Evolutionary conservation across 2,888 invertebrate species (phyloP).

Genomic region (Scaptomyza flava): DNA sequence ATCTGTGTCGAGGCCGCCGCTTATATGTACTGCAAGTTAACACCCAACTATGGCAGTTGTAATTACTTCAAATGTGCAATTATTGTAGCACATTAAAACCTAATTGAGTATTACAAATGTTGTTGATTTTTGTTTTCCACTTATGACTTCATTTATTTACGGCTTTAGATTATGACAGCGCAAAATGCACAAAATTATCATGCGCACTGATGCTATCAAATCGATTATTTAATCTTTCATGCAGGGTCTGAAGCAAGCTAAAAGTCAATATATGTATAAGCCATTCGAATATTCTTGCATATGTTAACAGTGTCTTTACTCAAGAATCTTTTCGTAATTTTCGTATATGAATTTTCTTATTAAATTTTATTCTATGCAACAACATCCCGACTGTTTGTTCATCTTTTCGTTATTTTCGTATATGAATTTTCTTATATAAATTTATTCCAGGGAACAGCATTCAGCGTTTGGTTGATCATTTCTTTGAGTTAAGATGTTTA

Average conservation of each 20-base stretch:
- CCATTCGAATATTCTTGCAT: too few species aligned
- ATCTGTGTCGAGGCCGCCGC: slow-evolving; percentile 52
- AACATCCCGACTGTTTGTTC: too few species aligned
- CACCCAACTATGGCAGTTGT: background rate
- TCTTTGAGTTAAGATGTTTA: too few species aligned
- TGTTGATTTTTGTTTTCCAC: slow-evolving; percentile 16
- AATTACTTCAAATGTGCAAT: slow-evolving; percentile 42
- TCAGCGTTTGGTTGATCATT: too few species aligned
- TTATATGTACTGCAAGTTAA: slow-evolving; percentile 46
- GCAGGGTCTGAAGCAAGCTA: slow-evolving; percentile 6
- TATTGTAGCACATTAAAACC: slow-evolving; percentile 47
- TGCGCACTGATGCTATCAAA: slow-evolving; percentile 52
- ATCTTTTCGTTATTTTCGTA: too few species aligned
- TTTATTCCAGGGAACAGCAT: too few species aligned
- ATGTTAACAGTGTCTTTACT: too few species aligned
- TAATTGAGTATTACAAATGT: slow-evolving; percentile 52
- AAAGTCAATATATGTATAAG: background rate
- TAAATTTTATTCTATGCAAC: too few species aligned
- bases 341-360: too few species aligned
- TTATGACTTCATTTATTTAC: background rate
- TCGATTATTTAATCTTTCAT: background rate
- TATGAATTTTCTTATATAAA: too few species aligned
- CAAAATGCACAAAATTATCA: slow-evolving; percentile 49
- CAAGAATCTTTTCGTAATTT: too few species aligned
- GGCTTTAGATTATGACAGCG: background rate